phyloP scores from a whole-genome alignment of 2,888 invertebrate genomes.

The Agrotis segetum region DNA sequence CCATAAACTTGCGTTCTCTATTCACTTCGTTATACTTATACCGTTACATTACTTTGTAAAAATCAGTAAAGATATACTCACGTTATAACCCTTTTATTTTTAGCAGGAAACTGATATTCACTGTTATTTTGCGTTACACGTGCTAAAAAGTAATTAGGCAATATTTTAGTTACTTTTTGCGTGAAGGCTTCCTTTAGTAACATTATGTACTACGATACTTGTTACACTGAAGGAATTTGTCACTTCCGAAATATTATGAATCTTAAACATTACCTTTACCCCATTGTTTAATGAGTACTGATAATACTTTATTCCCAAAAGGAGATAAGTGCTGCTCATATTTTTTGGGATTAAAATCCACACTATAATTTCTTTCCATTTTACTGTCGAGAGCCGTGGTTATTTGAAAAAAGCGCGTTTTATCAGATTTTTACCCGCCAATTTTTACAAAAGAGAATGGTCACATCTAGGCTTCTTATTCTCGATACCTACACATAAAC shows the following conservation, averaged over 20 bases:
- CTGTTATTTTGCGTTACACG: slow-evolving; percentile 22
- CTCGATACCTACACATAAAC: no score
- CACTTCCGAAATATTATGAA: no score
- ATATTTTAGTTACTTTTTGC: neutral
- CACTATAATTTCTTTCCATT: slow-evolving; percentile 52
- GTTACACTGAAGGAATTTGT: no score
- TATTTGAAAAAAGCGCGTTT: slow-evolving; percentile 9
- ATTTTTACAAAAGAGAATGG: neutral
- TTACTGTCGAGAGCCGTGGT: neutral
- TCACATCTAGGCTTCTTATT: neutral
- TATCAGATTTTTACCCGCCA: no score
- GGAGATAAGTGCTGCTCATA: slow-evolving; percentile 76
- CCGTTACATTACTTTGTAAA: no score
- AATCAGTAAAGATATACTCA: slow-evolving; percentile 40
- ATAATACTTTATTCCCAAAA: slow-evolving; percentile 80
- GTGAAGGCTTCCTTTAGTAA: neutral
- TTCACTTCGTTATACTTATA: no score
- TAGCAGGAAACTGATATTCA: slow-evolving; percentile 9
- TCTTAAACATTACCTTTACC: slow-evolving; percentile 61
- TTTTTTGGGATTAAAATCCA: slow-evolving; percentile 55
- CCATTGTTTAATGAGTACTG: slow-evolving; percentile 71
- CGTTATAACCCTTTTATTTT: slow-evolving; percentile 51
- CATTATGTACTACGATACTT: neutral
- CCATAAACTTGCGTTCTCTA: no score
- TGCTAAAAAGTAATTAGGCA: slow-evolving; percentile 45